phyloP scores from a whole-genome alignment of 2,797 vertebrate genomes.

The Xenopus petersii region DNA sequence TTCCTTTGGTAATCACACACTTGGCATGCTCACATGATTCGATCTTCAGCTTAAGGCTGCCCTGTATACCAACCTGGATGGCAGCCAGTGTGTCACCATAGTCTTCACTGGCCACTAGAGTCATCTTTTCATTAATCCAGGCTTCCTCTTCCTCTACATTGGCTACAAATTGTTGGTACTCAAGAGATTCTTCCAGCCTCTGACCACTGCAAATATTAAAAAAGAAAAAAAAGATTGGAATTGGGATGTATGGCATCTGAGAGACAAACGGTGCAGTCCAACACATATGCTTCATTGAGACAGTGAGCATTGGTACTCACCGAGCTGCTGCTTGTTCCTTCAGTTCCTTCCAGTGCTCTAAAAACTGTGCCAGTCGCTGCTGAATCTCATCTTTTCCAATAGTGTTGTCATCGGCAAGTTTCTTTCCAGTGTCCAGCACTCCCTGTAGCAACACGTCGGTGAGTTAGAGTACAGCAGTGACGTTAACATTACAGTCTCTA shows the following conservation, averaged over 20 bases:
- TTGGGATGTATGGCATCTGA: not conserved
- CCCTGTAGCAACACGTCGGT: slow-evolving; percentile 67
- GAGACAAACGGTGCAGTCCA: too few species aligned
- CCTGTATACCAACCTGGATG: slow-evolving; percentile 78
- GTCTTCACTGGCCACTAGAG: slow-evolving; percentile 92
- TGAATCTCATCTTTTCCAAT: slow-evolving; percentile 98
- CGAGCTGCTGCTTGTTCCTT: slow-evolving; percentile 89
- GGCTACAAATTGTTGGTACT: slow-evolving; percentile 98
- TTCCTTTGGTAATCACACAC: too few species aligned
- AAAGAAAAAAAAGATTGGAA: not conserved
- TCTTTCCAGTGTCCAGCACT: slow-evolving; percentile 92
- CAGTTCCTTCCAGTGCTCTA: slow-evolving; percentile 95
- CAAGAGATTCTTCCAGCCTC: slow-evolving; percentile 93
- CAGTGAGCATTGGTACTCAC: slow-evolving; percentile 55
- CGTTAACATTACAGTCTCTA: too few species aligned
- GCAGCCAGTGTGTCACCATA: slow-evolving; percentile 96
- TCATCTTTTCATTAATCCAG: slow-evolving; percentile 98
- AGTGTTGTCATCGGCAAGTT: slow-evolving; percentile 94
- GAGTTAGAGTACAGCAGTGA: too few species aligned
- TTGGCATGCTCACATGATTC: too few species aligned
- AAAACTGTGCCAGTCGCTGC: slow-evolving; percentile 92
- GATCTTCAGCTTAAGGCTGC: too few species aligned
- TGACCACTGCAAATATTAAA: slow-evolving; percentile 73
- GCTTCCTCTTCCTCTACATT: slow-evolving; percentile 98
- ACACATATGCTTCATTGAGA: too few species aligned